Conservation (phyloP, 2,113 vertebrate genomes). For the Lucifuga dentata region DNA sequence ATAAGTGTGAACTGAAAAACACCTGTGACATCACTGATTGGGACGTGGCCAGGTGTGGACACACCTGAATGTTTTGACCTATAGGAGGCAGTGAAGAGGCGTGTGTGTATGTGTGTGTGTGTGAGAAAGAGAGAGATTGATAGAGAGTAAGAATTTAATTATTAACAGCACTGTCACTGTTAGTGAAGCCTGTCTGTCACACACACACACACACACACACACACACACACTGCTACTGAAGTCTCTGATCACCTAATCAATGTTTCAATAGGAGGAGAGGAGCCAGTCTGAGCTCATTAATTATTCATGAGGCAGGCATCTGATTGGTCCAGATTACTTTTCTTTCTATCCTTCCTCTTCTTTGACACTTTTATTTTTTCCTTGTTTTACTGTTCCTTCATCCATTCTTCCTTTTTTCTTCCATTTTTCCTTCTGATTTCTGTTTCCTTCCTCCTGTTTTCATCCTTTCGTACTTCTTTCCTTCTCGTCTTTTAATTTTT, state of each 20-base stretch:
- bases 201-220: slow-evolving; percentile 8
- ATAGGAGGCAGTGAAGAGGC: background rate
- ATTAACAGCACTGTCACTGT: slow-evolving; percentile 58
- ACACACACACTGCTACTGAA: background rate
- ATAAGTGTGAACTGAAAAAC: too few relatives aligned
- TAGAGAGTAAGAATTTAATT: slow-evolving; percentile 40
- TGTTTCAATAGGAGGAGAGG: slow-evolving; percentile 35
- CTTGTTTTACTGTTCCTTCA: background rate
- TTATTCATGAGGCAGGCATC: slow-evolving; percentile 47
- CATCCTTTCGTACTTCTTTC: background rate
- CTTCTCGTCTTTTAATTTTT: background rate
- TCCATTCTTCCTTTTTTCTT: background rate
- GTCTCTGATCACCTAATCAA: slow-evolving; percentile 51
- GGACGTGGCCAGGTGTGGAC: too few relatives aligned
- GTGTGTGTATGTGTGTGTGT: background rate
- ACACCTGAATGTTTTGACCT: too few relatives aligned
- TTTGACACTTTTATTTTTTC: background rate
- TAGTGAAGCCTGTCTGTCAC: slow-evolving; percentile 40
- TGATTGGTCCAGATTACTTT: slow-evolving; percentile 33
- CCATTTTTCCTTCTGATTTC: background rate
- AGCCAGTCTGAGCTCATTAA: slow-evolving; percentile 48
- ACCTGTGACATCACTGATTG: too few relatives aligned
- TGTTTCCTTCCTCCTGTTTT: background rate
- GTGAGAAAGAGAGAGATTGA: background rate
- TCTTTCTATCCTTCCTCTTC: too few relatives aligned